phyloP scores from a whole-genome alignment of 2,797 vertebrate genomes.

The Eulemur coronatus region DNA sequence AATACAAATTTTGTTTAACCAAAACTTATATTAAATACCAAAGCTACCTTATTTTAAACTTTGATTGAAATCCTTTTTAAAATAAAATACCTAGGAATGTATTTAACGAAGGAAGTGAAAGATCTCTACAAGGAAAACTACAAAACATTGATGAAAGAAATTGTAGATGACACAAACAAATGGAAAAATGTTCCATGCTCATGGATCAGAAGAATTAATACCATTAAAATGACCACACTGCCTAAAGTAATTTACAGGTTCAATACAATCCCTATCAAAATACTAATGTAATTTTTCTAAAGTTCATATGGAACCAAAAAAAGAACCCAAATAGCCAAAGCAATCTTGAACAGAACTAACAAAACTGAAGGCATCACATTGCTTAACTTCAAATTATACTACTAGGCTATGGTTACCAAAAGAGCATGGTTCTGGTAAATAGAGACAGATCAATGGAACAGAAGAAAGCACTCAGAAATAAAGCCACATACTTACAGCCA shows the following conservation, averaged over 20 bases:
- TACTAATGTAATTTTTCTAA: background rate
- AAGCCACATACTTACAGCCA: background rate
- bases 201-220: background rate
- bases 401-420: background rate
- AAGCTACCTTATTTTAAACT: background rate
- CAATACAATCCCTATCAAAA: background rate
- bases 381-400: background rate
- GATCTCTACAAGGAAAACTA: background rate
- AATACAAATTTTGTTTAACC: background rate
- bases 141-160: background rate
- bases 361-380: background rate
- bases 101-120: background rate
- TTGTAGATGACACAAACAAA: background rate
- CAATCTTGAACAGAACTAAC: background rate
- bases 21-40: constrained; percentile 5
- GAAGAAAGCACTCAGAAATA: background rate
- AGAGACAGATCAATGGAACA: background rate
- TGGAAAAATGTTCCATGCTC: background rate
- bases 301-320: background rate
- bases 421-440: background rate
- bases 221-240: background rate
- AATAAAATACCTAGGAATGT: background rate
- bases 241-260: background rate
- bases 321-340: background rate
- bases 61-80: constrained; percentile 24